These are phyloP conservation scores for Sepioteuthis lessoniana DNA, from an alignment of 2,888 invertebrate species.

Conservation along the genomic window DNA sequence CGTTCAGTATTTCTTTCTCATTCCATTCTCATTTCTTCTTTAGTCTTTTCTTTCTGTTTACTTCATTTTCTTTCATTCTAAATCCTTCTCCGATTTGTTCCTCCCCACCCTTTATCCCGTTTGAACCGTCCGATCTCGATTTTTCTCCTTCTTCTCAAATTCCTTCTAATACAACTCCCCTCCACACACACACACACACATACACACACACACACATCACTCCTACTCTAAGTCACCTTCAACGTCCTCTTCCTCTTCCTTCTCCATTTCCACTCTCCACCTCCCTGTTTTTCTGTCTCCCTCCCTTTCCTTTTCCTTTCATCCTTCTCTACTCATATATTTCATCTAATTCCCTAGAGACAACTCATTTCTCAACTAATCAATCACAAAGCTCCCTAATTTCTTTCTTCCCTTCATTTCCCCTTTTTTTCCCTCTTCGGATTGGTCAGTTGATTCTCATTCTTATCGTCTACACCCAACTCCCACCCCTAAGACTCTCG, in stretches of 20 bases:
- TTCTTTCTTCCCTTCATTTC: not conserved
- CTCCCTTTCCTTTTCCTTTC: not conserved
- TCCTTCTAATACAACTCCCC: not conserved
- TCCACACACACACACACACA: too few species aligned
- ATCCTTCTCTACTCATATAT: not conserved
- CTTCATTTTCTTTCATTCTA: not conserved
- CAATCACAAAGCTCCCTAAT: not conserved
- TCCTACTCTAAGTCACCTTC: not conserved
- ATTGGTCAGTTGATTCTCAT: not conserved
- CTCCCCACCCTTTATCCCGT: not conserved
- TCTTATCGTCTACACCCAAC: not conserved
- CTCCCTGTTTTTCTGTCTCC: not conserved
- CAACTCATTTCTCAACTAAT: slow-evolving; percentile 20
- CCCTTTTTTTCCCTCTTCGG: not conserved
- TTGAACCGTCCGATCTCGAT: not conserved
- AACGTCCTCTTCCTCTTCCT: not conserved
- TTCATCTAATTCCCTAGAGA: not conserved
- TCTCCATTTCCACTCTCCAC: not conserved
- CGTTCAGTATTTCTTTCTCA: not conserved
- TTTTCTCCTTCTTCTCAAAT: not conserved
- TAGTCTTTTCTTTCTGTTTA: not conserved
- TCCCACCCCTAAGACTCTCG: not conserved
- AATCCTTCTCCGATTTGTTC: not conserved
- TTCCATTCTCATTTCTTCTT: not conserved
- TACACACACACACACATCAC: not conserved